Evolutionary conservation across 2,797 vertebrate genomes (phyloP), one percentile per base, ranked within the genome.

Genomic region (Potorous gilbertii): DNA sequence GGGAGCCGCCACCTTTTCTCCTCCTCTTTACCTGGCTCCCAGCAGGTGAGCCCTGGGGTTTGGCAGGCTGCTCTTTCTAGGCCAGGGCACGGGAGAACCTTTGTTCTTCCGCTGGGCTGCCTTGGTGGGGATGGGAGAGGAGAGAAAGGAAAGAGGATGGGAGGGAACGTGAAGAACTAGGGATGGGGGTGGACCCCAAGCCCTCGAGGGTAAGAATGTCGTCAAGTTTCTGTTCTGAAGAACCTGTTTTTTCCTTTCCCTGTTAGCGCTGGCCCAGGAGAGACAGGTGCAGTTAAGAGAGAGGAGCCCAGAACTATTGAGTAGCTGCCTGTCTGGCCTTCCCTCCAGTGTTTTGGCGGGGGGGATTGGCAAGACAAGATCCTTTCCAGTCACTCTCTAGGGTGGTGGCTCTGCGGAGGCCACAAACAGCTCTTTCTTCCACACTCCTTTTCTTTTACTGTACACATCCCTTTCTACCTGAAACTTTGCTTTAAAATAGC

Each of bases 1-100:
- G 28, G 0, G 91, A 93, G 94, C 95, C 91, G 4, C 74, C 90
- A 27, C 55, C 95, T 27, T 56, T 96, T 93, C 97, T 97, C 95
- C 97, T 98, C 40, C 94, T 98, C 66, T 94, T 98, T 96, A 96
- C 94, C 96, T 98, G 98, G 96, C 96, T 98, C 96, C 98, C 98
- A 54, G 93, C 97, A 97, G 98, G 98, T 99, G 98, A 98, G 98
- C 97, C 91, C 11, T 97, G 66, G 91, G 81, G 81, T 52, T 81
- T 27, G 12, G 4, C 90, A 92, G 95, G 14, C 54, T 12, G 50
- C 55, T 24, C 31, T 57, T 11, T 27, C 34, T 27, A 92, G 52
- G 96, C 66, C 90, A 0, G 12, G 54, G 52, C 93, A 54, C 55
- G 90, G 28, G 97, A 96, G 62, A 91, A 96, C 95, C 97, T 28